Evolutionary conservation across 2,888 invertebrate species (phyloP), one percentile per base, ranked within the genome.

Genomic region (Caenorhabditis sp.): DNA sequence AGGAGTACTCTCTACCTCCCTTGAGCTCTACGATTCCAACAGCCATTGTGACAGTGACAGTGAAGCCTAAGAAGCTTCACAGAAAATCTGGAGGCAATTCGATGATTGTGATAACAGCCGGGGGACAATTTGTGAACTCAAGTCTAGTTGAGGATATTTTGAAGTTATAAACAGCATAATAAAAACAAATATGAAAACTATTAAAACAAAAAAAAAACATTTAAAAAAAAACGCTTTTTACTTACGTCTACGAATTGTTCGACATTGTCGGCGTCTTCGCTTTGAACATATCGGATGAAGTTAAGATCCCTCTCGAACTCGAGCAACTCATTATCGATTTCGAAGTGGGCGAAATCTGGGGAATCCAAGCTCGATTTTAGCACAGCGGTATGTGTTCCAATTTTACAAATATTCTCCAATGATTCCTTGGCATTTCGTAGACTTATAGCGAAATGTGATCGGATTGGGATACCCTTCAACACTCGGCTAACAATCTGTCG

Each of bases 401-500:
- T 77, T 43, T 77, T 66, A 67, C 85, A 85, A 12, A 78, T 78
- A 27, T 82, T 72, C 49, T 77, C 73, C 60, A 85, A 49, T 1
- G 85, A 85, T 31, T 85, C 86, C 58, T 83, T 84, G 10, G 87
- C 87, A 62, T 87, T 88, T 12, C 78, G 67, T 20, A 88, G 77
- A 14, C 85, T 85, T 54, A 87, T 83, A 8, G 74, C 77, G 57
- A 87, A 87, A 61, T 88, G 87, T 20, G 82, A 70, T 26, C 82
- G 70, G 53, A 87, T 86, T 7, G 87, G 87, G 27, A 86, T 80
- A 62, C 87, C 87, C 59, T 87, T 87, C 10, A 87, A 76, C 4
- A 88, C 86, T 17, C 85, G 75, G 52, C 86, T 84, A 17, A 87
- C 87, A 59, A 87, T 87, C 64, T 87, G 85, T 12, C 87, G 76